These are phyloP conservation scores for Aphelenchoides fujianensis DNA, from an alignment of 1,140 invertebrate species.

Conservation along the genomic window DNA sequence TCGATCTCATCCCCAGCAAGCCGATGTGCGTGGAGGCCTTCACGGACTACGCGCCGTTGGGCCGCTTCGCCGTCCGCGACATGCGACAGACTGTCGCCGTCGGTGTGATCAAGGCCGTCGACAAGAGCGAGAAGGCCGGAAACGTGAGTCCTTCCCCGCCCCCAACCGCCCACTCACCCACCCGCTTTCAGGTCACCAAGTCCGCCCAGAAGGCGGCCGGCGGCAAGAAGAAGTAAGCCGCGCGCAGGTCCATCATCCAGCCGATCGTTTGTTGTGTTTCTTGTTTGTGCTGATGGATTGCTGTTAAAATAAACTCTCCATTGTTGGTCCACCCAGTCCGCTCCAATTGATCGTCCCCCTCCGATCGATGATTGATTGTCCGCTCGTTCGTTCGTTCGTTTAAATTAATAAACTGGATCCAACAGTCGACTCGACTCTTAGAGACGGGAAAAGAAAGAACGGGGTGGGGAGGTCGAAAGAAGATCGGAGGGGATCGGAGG, in stretches of 20 bases:
- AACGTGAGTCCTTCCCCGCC: slow-evolving; percentile 31
- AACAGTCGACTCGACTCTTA: too few relatives aligned
- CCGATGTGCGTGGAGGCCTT: slow-evolving; percentile 97
- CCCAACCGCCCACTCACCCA: not conserved
- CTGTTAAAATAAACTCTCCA: not conserved
- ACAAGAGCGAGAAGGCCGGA: slow-evolving; percentile 44
- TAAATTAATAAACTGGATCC: slow-evolving; percentile 4
- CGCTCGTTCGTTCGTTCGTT: not conserved
- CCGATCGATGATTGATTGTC: not conserved
- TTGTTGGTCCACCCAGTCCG: not conserved
- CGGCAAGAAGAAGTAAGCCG: slow-evolving; percentile 35
- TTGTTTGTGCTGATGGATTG: not conserved
- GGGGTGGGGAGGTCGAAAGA: too few relatives aligned
- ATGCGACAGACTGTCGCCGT: slow-evolving; percentile 99
- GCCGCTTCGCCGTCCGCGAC: slow-evolving; percentile 96
- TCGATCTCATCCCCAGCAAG: slow-evolving; percentile 84
- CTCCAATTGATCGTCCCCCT: not conserved
- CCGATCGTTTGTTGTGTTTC: not conserved
- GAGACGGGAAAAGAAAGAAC: too few relatives aligned
- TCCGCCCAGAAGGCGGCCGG: slow-evolving; percentile 19
- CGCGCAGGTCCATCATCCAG: not conserved
- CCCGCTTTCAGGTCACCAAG: slow-evolving; percentile 18
- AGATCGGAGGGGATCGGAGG: too few relatives aligned
- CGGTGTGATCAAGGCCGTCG: slow-evolving; percentile 80
- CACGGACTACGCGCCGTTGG: slow-evolving; percentile 92